These are phyloP conservation scores for Chamaedrilus cognettii DNA, from an alignment of 2,888 invertebrate species.

Conservation along the genomic window DNA sequence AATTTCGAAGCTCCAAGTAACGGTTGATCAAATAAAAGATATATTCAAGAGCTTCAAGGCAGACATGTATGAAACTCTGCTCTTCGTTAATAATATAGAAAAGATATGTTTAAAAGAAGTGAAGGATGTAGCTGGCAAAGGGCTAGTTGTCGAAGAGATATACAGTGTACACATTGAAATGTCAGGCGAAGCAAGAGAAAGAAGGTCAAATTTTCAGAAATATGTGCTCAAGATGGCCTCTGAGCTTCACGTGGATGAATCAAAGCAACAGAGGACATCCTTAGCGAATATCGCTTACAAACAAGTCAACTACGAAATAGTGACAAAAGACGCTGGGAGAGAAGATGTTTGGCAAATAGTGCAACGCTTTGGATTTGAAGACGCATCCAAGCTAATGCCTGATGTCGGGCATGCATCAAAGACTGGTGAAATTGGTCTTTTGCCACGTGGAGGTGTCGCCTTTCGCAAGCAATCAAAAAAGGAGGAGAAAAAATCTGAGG, in stretches of 20 bases:
- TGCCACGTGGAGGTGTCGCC: constrained; percentile 40
- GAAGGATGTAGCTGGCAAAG: constrained; percentile 22
- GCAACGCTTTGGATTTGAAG: constrained; percentile 42
- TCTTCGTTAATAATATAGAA: constrained; percentile 49
- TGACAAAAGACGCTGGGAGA: constrained; percentile 34
- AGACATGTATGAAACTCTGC: constrained; percentile 43
- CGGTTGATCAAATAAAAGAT: constrained; percentile 27
- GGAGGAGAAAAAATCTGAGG: constrained; percentile 12
- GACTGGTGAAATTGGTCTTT: constrained; percentile 38
- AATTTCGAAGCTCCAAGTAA: constrained; percentile 38
- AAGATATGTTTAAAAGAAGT: constrained; percentile 38
- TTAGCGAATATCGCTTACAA: constrained; percentile 6
- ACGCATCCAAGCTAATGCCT: constrained; percentile 22
- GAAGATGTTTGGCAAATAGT: constrained; percentile 44
- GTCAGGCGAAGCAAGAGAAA: constrained; percentile 12
- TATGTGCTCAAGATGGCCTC: constrained; percentile 20
- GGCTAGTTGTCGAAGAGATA: constrained; percentile 12
- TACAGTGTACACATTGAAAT: constrained; percentile 26
- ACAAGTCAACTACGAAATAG: constrained; percentile 32
- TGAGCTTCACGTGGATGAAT: constrained; percentile 12
- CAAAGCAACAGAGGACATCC: neutral
- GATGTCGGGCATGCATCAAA: constrained; percentile 35
- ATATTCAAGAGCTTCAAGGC: constrained; percentile 41
- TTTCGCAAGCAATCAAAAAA: constrained; percentile 24
- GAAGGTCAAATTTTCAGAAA: constrained; percentile 3